Conservation (phyloP, 2,113 vertebrate genomes). For the Lasiurus borealis region DNA sequence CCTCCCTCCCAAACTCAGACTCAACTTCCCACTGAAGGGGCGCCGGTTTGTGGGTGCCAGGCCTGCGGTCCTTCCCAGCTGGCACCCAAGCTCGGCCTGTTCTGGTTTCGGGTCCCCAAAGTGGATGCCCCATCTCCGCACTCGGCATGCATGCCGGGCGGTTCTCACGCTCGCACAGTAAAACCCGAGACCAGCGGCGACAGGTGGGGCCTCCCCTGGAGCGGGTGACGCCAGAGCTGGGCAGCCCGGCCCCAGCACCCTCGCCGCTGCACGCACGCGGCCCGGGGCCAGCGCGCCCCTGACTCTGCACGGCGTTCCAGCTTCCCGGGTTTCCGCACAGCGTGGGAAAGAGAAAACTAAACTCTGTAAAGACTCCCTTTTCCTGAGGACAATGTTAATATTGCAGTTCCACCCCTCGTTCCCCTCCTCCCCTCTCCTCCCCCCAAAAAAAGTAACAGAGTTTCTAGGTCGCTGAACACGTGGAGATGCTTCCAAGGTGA, state of each 20-base stretch:
- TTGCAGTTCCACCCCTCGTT: not conserved
- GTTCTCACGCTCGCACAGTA: not conserved
- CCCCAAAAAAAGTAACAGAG: not conserved
- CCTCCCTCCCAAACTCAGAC: not conserved
- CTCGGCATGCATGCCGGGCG: not conserved
- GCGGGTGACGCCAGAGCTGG: not conserved
- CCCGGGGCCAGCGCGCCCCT: fast-evolving
- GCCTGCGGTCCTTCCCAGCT: not conserved
- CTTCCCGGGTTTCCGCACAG: not conserved
- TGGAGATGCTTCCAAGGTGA: not conserved
- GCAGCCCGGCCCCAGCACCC: not conserved
- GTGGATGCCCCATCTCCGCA: not conserved
- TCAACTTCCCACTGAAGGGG: not conserved
- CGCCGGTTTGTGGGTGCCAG: not conserved
- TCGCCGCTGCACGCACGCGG: not conserved
- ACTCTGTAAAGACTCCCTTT: not conserved
- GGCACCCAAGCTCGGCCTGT: not conserved
- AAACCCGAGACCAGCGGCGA: not conserved
- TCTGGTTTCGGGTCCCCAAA: not conserved
- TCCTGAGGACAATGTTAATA: not conserved
- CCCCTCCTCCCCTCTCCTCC: no score
- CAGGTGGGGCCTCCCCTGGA: not conserved
- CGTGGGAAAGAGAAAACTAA: not conserved
- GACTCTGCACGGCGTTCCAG: not conserved
- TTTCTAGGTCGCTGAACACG: not conserved